Base-by-base conservation (phyloP, 2,888 invertebrate genomes). In the Ommatoiulus sabulosus region DNA sequence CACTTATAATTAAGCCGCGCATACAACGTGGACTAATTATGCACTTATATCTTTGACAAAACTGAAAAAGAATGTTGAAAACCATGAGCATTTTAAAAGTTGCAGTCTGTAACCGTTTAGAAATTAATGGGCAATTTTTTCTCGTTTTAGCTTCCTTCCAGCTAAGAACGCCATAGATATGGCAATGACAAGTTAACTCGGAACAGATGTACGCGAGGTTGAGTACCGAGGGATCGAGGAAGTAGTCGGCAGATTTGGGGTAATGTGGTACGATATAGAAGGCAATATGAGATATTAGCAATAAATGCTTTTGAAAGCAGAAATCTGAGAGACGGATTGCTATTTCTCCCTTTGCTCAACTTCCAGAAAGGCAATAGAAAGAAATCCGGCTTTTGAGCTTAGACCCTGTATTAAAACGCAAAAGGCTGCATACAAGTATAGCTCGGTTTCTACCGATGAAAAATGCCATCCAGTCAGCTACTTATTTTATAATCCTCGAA, bases 401-500 rank as follows among this genome's bases (percentile, higher is more conserved):
- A 72, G n/a, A 24, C 7, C 24, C 24, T 3, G 24, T 10, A 72
- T 72, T 72, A 24, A 72, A 24, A 24, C 72, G 72, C 24, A n/a
- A 24, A 20, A 20, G 72, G 72, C 24, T 72, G 72, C 10, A 72
- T 72, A 24, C 72, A 72, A 72, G 20, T 72, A n/a, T n/a, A 20
- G 72, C 72, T 72, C 72, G 63, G 20, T 63, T 63, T 63, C 20
- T 20, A 72, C 72, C 24, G 24, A 72, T 72, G 72, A 72, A n/a
- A 72, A 72, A 72, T 72, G 24, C 24, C 24, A 24, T 24, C 72
- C 12, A 72, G 72, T 24, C 72, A 24, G 10, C 72, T 72, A 24
- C 72, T 72, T 72, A 72, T 72, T 72, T 72, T 72, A 72, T 72
- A 72, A 72, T 72, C 72, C 72, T 72, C n/a, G 10, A 72, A 72